These are phyloP conservation scores for Ochotona curzoniae DNA, from an alignment of 2,113 vertebrate genomes.

Conservation along the genomic window DNA sequence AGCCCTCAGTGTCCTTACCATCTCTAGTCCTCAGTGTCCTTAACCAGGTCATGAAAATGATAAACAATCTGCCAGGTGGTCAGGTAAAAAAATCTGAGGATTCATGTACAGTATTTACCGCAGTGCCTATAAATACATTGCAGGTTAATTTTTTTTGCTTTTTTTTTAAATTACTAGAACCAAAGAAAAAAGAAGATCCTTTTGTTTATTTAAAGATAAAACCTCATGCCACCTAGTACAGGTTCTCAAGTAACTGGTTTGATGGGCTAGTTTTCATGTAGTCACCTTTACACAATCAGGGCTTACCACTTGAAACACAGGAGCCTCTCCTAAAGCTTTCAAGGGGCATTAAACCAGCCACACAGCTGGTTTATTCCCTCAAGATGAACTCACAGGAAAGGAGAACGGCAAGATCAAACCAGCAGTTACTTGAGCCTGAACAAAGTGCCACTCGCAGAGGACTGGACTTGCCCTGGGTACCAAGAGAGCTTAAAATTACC, in stretches of 20 bases:
- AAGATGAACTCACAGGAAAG: constrained; percentile 38
- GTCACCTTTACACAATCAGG: background rate
- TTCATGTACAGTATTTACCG: background rate
- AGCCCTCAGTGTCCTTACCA: background rate
- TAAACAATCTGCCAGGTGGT: background rate
- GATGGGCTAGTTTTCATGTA: background rate
- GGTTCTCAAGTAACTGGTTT: background rate
- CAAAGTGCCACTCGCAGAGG: background rate
- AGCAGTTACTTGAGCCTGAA: background rate
- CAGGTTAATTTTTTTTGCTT: background rate
- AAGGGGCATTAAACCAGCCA: background rate
- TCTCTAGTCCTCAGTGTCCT: background rate
- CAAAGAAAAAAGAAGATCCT: background rate
- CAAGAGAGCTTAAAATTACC: background rate
- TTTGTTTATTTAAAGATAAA: background rate
- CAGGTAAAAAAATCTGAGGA: background rate
- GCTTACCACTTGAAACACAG: background rate
- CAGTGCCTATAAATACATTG: background rate
- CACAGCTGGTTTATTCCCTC: background rate
- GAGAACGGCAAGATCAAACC: background rate
- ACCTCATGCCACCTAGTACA: background rate
- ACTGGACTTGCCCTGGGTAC: background rate
- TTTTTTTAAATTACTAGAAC: background rate
- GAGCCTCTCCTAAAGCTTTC: background rate
- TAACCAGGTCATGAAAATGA: background rate